These are phyloP conservation scores for Microcebus ravelobensis DNA, from an alignment of 2,113 vertebrate genomes.

Conservation along the genomic window DNA sequence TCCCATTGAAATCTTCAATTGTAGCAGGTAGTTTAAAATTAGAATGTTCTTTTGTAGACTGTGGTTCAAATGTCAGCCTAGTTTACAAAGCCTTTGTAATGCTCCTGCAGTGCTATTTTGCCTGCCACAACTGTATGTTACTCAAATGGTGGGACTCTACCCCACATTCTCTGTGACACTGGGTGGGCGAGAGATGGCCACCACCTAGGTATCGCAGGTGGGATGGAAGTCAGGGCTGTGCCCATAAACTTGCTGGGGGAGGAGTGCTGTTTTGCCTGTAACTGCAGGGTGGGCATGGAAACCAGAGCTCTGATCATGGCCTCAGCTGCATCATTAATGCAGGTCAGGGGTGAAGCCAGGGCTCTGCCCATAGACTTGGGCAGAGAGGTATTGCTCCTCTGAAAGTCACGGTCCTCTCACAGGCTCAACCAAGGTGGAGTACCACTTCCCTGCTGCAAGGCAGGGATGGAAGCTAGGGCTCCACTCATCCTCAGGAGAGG, in stretches of 20 bases:
- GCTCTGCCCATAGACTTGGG: not conserved
- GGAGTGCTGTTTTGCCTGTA: not conserved
- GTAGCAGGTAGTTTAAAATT: constrained; percentile 8
- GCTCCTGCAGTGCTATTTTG: not conserved
- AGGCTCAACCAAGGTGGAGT: not conserved
- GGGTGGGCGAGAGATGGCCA: not conserved
- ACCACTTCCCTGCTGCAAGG: not conserved
- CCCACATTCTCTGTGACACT: not conserved
- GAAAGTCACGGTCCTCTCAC: not conserved
- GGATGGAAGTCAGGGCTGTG: not conserved
- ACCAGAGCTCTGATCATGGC: not conserved
- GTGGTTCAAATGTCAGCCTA: not conserved
- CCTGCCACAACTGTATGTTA: not conserved
- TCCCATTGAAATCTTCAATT: not conserved
- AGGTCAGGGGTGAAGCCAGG: not conserved
- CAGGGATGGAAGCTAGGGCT: not conserved
- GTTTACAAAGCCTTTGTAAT: not conserved
- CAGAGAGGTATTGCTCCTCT: not conserved
- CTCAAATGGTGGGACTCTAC: not conserved
- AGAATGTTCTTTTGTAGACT: not conserved
- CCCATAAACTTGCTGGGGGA: not conserved
- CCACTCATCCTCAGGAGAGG: not conserved
- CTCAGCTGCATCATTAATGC: not conserved
- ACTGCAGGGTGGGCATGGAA: not conserved
- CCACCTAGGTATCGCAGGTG: not conserved